These are phyloP conservation scores for Thecocarcelia acutangulata DNA, from an alignment of 2,888 invertebrate species.

Conservation along the genomic window DNA sequence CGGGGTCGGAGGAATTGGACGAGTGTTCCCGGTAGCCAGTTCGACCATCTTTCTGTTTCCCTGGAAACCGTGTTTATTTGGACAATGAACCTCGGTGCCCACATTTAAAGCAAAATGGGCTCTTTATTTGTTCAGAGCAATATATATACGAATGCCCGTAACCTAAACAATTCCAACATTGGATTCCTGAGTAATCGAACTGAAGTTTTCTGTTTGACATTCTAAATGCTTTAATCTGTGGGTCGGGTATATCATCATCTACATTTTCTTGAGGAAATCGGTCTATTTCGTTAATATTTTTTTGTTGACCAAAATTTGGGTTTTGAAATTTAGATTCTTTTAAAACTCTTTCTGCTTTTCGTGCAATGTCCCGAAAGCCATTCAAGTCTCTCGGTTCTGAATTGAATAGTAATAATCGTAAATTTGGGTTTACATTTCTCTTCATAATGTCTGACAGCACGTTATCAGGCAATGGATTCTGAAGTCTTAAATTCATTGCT, in stretches of 20 bases:
- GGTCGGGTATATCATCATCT: not conserved
- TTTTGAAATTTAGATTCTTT: slow-evolving; percentile 26
- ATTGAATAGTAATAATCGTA: slow-evolving; percentile 37
- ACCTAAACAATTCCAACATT: slow-evolving; percentile 35
- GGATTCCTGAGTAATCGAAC: slow-evolving; percentile 28
- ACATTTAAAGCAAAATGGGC: slow-evolving; percentile 15
- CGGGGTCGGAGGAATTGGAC: not conserved
- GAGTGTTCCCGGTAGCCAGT: not conserved
- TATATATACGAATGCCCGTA: slow-evolving; percentile 37
- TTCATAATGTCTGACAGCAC: slow-evolving; percentile 15
- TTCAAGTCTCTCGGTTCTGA: slow-evolving; percentile 4
- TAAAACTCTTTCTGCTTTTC: slow-evolving; percentile 36
- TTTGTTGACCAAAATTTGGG: not conserved
- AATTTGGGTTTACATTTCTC: slow-evolving; percentile 16
- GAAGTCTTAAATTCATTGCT: not conserved
- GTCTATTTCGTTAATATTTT: slow-evolving; percentile 20
- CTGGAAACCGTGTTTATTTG: not conserved
- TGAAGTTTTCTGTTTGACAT: not conserved
- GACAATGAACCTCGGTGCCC: not conserved
- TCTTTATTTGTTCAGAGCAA: slow-evolving; percentile 7
- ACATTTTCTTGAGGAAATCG: not conserved
- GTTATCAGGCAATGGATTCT: not conserved
- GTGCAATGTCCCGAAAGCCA: slow-evolving; percentile 24
- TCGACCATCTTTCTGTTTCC: not conserved
- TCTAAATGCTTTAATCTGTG: slow-evolving; percentile 36